Percentiles rank a stretch among this genome's conserved stretches.
These are phyloP conservation scores for Xenotilapia flavipinnis DNA, from an alignment of 2,113 vertebrate species.

Conservation along the genomic window DNA sequence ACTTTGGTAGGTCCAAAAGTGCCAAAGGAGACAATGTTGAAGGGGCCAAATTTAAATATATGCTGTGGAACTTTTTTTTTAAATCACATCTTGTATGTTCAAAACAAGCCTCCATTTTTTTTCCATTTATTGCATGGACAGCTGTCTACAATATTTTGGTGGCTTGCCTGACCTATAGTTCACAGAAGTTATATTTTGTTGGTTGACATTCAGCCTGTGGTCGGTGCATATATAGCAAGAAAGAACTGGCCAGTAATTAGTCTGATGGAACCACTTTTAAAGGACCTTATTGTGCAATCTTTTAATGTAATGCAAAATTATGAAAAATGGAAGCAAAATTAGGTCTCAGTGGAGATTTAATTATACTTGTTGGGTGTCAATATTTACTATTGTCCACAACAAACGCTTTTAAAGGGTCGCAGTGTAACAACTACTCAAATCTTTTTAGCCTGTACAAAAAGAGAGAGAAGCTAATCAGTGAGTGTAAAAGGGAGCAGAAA, in stretches of 20 bases:
- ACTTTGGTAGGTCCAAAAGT: neutral
- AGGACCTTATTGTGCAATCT: neutral
- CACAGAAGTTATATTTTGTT: neutral
- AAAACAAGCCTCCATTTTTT: neutral
- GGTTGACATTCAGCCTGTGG: neutral
- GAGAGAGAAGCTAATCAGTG: neutral
- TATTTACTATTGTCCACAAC: neutral
- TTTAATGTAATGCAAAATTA: neutral
- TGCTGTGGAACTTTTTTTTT: neutral
- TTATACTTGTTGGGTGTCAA: neutral
- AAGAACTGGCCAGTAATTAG: neutral
- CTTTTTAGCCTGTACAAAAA: neutral
- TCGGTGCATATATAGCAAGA: neutral
- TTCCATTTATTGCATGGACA: neutral
- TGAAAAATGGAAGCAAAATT: neutral
- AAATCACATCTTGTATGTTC: neutral
- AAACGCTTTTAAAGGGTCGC: neutral
- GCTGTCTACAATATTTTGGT: neutral
- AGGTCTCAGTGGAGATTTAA: neutral
- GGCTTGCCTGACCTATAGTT: neutral
- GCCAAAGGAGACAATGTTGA: neutral
- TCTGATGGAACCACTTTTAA: neutral
- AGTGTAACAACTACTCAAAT: neutral
- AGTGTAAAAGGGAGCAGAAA: constrained; percentile 17
- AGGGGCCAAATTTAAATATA: neutral